Evolutionary conservation across 2,797 vertebrate species (phyloP).

Genomic region (Argyrosomus regius): DNA sequence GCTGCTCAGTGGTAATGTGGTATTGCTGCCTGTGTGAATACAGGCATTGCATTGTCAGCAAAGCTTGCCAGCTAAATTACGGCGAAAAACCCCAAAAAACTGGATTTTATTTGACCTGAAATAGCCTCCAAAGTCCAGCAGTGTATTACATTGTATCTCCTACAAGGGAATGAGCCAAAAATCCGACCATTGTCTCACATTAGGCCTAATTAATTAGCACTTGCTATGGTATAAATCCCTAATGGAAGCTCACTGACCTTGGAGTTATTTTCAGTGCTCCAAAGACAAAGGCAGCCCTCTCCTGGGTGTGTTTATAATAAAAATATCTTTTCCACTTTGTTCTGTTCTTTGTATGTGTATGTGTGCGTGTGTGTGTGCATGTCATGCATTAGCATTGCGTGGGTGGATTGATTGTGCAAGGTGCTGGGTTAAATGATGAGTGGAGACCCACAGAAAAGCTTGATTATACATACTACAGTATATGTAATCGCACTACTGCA

Average conservation of each 20-base stretch:
- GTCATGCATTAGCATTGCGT: constrained; percentile 8
- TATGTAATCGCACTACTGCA: constrained; percentile 4
- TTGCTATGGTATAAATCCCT: constrained; percentile 66
- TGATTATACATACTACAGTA: neutral
- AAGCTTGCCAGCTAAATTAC: constrained; percentile 29
- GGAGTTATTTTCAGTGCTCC: constrained; percentile 73
- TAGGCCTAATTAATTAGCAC: constrained; percentile 79
- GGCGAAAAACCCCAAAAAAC: neutral
- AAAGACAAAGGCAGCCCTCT: constrained; percentile 53
- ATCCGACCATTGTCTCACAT: constrained; percentile 71
- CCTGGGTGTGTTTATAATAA: constrained; percentile 48
- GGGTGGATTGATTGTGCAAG: constrained; percentile 17
- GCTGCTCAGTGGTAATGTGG: neutral
- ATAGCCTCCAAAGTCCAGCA: constrained; percentile 31
- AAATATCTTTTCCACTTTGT: constrained; percentile 37
- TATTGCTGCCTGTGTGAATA: neutral
- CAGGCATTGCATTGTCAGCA: neutral
- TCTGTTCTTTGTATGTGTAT: neutral
- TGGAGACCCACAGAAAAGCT: constrained; percentile 4
- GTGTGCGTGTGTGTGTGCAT: neutral
- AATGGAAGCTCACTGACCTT: constrained; percentile 73
- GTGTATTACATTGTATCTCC: constrained; percentile 33
- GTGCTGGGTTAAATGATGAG: constrained; percentile 32
- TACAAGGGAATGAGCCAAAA: constrained; percentile 40
- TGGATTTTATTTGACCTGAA: constrained; percentile 41